Evolutionary conservation across 35 echinoderm and acorn worm genomes (phyloP), one percentile per base, ranked within the genome.

Genomic region (Acanthaster planci): DNA sequence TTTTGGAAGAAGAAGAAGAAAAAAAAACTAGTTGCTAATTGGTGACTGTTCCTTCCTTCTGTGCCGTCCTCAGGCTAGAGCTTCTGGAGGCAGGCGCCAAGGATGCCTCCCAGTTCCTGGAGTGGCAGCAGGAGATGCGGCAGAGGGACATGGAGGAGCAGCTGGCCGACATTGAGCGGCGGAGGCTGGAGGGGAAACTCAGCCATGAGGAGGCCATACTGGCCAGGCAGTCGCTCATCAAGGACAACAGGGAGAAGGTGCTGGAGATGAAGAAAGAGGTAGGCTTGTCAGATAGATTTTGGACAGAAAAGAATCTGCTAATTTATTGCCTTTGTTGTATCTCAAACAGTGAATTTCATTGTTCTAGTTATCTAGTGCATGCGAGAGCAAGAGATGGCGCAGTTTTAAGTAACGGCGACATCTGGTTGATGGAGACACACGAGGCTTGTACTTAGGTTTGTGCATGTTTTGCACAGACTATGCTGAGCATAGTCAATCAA

Each of bases 151-250:
- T 87, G 77, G 95, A 98, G 10, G 89, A 86, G 60, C 76, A 98
- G 39, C 86, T 98, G 30, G 90, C 86, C 21, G 92, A 94, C 40
- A 98, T 98, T 76, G 95, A 98, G 67, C 79, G 91, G 39, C 84
- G 88, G 40, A 64, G 95, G 30, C 60, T 98, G 15, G 95, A 93
- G 52, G 95, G 95, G 42, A 98, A 98, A 83, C 85, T 98, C 22
- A 98, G 95, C 52, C 95, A 91, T 31, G 95, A 98, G 26, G 95
- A 98, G 51, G 95, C 95, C 84, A 98, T 98, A 17, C 40, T 98
- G 57, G 95, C 95, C 16, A 39, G 95, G 27, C 95, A 98, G 51
- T 81, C 81, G 12, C 89, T 98, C 77, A 98, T 98, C 52, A 86
- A 91, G 78, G 95, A 98, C 38, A 98, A 98, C 83, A 93, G 88